Conservation (phyloP, 1,140 invertebrate species). For the Orius insidiosus region DNA sequence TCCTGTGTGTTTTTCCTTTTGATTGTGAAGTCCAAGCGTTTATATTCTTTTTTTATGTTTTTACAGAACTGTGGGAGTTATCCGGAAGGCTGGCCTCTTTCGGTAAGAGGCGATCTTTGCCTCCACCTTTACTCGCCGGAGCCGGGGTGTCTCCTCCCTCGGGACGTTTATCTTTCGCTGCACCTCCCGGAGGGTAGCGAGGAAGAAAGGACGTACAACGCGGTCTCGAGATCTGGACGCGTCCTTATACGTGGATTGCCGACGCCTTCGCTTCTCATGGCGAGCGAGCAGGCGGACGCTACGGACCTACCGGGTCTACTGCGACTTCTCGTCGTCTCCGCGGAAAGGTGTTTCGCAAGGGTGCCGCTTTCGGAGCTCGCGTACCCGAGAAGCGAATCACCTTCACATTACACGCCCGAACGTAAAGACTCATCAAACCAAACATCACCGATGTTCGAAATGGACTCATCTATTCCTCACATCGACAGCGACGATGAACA, state of each 20-base stretch:
- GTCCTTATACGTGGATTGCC: not conserved
- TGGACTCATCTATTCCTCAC: slow-evolving; percentile 47
- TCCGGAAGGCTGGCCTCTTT: slow-evolving; percentile 31
- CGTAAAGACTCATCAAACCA: slow-evolving; percentile 28
- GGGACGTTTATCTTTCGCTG: slow-evolving; percentile 34
- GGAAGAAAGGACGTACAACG: slow-evolving; percentile 20
- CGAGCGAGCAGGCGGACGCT: slow-evolving; percentile 15
- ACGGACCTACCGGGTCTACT: slow-evolving; percentile 36
- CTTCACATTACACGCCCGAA: slow-evolving; percentile 21
- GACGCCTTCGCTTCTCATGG: slow-evolving; percentile 11
- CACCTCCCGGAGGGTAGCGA: slow-evolving; percentile 24
- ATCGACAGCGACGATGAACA: slow-evolving; percentile 54
- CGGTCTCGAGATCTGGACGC: slow-evolving; percentile 23
- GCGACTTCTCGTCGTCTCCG: slow-evolving; percentile 40
- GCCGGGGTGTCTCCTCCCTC: slow-evolving; percentile 28
- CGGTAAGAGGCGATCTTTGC: slow-evolving; percentile 27
- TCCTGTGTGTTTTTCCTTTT: too few relatives aligned
- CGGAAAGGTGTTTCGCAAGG: slow-evolving; percentile 45
- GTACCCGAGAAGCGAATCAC: slow-evolving; percentile 37
- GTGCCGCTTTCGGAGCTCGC: slow-evolving; percentile 44
- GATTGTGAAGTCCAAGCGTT: too few relatives aligned
- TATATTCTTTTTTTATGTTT: too few relatives aligned
- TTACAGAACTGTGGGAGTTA: slow-evolving; percentile 29
- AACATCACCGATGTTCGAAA: slow-evolving; percentile 38
- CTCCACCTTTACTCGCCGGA: slow-evolving; percentile 31